Evolutionary conservation across 53 echinoderm and acorn worm genomes (phyloP).

Genomic region (Echinarachnius parma): DNA sequence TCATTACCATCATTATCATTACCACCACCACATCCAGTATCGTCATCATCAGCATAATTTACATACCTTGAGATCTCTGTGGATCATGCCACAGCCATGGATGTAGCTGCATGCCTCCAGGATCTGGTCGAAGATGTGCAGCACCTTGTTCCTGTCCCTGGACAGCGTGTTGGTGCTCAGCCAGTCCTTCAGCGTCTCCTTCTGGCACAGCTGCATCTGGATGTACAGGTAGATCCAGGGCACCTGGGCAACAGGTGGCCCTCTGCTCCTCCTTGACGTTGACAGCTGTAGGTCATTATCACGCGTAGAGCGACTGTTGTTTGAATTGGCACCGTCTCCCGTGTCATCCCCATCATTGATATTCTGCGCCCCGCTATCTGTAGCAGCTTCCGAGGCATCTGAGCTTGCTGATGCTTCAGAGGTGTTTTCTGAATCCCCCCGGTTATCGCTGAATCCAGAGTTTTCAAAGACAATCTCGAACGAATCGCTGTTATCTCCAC

Average conservation of each 20-base stretch:
- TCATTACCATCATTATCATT: too few relatives aligned
- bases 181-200: constrained; percentile 97
- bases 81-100: constrained; percentile 90
- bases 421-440: constrained; percentile 2
- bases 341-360: neutral
- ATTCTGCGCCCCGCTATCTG: too few relatives aligned
- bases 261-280: too few relatives aligned
- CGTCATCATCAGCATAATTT: too few relatives aligned
- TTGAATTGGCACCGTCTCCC: too few relatives aligned
- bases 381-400: too few relatives aligned
- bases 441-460: constrained; percentile 50
- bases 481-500: constrained; percentile 46
- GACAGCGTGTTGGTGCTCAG: constrained; percentile 64
- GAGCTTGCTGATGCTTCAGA: constrained; percentile 14
- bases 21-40: too few relatives aligned
- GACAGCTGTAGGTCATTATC: too few relatives aligned
- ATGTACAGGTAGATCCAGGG: constrained; percentile 87
- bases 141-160: constrained; percentile 62
- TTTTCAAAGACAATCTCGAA: constrained; percentile 73
- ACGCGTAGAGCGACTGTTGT: too few relatives aligned
- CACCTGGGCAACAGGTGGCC: constrained; percentile 2
- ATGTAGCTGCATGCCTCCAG: constrained; percentile 84
- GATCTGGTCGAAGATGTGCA: constrained; percentile 93
- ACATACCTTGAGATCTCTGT: constrained; percentile 90
- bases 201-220: constrained; percentile 97